These are phyloP conservation scores for Orthonyx spaldingii DNA, from an alignment of 2,113 vertebrate species.

Conservation along the genomic window DNA sequence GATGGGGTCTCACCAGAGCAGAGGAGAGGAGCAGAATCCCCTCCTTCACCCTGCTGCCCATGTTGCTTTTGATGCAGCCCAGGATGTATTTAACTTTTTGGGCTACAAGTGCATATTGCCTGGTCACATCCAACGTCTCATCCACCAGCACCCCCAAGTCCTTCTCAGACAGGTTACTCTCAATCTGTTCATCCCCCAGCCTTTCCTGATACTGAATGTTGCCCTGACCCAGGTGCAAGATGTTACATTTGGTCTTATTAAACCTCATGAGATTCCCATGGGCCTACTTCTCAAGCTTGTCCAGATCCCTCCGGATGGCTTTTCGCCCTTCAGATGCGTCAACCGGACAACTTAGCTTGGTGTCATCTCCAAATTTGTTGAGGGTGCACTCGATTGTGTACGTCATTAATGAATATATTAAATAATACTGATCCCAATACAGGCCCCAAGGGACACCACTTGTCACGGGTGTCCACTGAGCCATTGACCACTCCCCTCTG, in stretches of 20 bases:
- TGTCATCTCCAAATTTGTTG: background rate
- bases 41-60: background rate
- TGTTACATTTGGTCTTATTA: background rate
- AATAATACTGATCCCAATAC: background rate
- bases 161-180: background rate
- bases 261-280: background rate
- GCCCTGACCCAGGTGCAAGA: background rate
- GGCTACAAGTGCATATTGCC: background rate
- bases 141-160: background rate
- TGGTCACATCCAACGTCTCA: background rate
- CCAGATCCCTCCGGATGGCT: background rate
- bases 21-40: background rate
- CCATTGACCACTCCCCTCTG: fast-evolving
- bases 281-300: background rate
- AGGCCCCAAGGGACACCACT: no score
- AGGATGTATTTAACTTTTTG: background rate
- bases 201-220: background rate
- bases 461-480: background rate
- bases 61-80: background rate
- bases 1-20: background rate
- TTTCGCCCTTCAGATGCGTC: fast-evolving
- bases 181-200: background rate
- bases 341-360: background rate
- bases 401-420: background rate
- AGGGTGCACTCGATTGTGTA: fast-evolving